phyloP scores from a whole-genome alignment of 2,797 vertebrate genomes.

The Percopsis omiscomaycus region DNA sequence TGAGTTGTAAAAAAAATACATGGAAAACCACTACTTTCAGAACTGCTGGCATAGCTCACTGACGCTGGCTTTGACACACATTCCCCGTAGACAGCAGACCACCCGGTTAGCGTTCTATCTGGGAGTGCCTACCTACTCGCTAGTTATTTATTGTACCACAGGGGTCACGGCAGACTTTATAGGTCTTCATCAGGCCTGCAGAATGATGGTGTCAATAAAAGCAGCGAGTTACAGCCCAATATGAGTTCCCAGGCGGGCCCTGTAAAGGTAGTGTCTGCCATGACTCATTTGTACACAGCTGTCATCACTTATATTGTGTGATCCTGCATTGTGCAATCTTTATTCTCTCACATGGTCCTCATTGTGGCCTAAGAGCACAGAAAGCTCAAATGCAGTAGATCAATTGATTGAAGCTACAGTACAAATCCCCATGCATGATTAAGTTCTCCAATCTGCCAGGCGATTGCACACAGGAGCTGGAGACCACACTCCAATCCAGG shows the following conservation, averaged over 20 bases:
- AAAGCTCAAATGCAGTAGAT: no score
- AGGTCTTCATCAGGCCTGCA: constrained; percentile 46
- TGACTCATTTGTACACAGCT: constrained; percentile 51
- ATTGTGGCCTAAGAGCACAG: constrained; percentile 18
- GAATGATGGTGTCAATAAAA: constrained; percentile 60
- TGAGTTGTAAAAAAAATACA: no score
- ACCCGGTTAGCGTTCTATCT: constrained; percentile 20
- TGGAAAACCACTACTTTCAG: neutral
- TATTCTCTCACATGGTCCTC: constrained; percentile 22
- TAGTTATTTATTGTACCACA: constrained; percentile 56
- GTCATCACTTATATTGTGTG: constrained; percentile 37
- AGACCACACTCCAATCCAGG: constrained; percentile 39
- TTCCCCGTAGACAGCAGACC: constrained; percentile 27
- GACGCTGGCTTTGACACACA: constrained; percentile 8
- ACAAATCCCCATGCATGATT: no score
- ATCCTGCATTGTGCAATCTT: constrained; percentile 30
- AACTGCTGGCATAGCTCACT: constrained; percentile 8
- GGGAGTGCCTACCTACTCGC: constrained; percentile 25
- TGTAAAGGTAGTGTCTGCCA: constrained; percentile 40
- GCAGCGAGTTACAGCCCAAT: constrained; percentile 20
- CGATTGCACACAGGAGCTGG: constrained; percentile 14
- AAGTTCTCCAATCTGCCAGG: neutral
- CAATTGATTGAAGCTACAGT: no score
- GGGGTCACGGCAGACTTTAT: constrained; percentile 51
- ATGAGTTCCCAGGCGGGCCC: constrained; percentile 20